Percentiles rank a stretch among this genome's conserved stretches.
Conservation (phyloP, 1,140 invertebrate genomes). For the Ylistrum balloti region DNA sequence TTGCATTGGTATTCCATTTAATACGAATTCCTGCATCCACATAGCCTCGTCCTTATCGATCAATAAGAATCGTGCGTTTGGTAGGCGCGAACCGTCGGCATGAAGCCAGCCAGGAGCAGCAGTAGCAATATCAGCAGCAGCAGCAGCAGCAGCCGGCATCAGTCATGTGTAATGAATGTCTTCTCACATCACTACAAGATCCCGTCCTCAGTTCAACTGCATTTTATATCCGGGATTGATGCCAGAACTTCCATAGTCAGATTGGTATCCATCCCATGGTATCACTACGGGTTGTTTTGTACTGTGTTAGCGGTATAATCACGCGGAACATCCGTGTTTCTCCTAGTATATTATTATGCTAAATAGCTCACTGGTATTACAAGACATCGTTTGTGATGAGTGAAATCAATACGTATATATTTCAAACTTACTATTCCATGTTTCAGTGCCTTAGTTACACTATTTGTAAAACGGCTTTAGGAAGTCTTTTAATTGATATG, state of each 20-base stretch:
- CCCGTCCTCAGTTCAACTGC: background rate
- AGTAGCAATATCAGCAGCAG: background rate
- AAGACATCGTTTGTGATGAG: background rate
- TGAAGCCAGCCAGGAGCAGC: background rate
- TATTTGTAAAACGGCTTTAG: background rate
- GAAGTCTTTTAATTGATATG: no score
- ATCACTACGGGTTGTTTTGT: background rate
- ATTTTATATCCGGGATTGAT: slow-evolving; percentile 4
- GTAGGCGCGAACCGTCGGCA: slow-evolving; percentile 30
- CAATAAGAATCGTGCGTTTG: background rate
- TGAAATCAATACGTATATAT: background rate
- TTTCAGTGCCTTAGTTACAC: background rate
- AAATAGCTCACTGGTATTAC: background rate
- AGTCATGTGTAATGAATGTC: background rate
- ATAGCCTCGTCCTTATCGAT: background rate
- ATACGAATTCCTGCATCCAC: slow-evolving; percentile 37
- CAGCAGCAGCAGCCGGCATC: slow-evolving; percentile 21
- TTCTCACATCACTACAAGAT: background rate
- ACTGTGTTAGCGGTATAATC: background rate
- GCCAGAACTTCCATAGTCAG: background rate
- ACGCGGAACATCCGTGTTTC: background rate
- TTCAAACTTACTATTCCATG: background rate
- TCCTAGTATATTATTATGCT: background rate
- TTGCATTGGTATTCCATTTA: slow-evolving; percentile 33
- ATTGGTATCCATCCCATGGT: background rate